Conservation (phyloP, 2,888 invertebrate species). For the Bedellia somnulentella region DNA sequence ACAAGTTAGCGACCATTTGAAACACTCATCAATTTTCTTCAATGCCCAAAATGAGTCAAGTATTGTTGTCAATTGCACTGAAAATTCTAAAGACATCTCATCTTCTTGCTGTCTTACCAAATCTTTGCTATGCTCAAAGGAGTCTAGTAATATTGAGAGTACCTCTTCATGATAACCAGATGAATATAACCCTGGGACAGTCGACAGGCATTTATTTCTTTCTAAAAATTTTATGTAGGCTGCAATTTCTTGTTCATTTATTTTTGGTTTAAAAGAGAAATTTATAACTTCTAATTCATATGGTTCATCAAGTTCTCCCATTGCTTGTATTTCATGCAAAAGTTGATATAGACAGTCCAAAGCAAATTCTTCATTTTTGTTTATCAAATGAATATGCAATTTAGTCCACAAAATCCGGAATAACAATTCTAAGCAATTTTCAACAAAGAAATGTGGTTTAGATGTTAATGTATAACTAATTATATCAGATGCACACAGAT, state of each 20-base stretch:
- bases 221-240: conserved; percentile 40
- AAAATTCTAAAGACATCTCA: conserved; percentile 55
- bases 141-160: conserved; percentile 67
- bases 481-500: conserved; percentile 31
- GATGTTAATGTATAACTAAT: conserved; percentile 32
- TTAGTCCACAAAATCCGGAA: conserved; percentile 45
- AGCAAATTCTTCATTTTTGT: conserved; percentile 39
- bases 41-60: conserved; percentile 69
- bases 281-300: conserved; percentile 31
- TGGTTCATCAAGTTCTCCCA: conserved; percentile 33
- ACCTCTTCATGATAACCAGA: conserved; percentile 67
- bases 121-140: conserved; percentile 60
- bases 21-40: conserved; percentile 64
- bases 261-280: conserved; percentile 35
- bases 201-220: conserved; percentile 60
- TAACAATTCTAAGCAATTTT: conserved; percentile 31
- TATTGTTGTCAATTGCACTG: conserved; percentile 62
- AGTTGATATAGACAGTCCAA: conserved; percentile 45
- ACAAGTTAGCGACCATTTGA: conserved; percentile 77
- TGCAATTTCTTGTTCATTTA: conserved; percentile 32
- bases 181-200: conserved; percentile 68
- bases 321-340: conserved; percentile 40
- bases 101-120: conserved; percentile 41
- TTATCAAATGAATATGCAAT: conserved; percentile 36
- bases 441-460: conserved; percentile 37